A percentile compares a stretch with the other conserved stretches of the same genome.
Evolutionary conservation across 2,113 vertebrate species (phyloP).

Genomic region (Isichthys henryi): DNA sequence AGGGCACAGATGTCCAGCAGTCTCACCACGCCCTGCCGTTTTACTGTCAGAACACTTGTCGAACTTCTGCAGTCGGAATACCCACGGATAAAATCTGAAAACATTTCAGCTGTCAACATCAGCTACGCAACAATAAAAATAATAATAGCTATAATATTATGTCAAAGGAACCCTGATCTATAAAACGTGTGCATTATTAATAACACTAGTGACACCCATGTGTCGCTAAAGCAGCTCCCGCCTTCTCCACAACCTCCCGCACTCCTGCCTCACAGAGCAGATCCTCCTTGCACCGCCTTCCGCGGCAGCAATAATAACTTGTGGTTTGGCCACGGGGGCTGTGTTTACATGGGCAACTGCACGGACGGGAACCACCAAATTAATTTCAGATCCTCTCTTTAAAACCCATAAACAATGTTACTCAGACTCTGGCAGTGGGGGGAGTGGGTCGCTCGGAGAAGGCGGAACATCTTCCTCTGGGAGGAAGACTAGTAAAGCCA

Average conservation of each 20-base stretch:
- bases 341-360: constrained; percentile 55
- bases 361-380: constrained; percentile 56
- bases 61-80: background rate
- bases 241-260: background rate
- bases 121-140: background rate
- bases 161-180: background rate
- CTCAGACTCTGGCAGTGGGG: constrained; percentile 39
- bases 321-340: constrained; percentile 59
- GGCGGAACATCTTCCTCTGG: background rate
- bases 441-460: constrained; percentile 21
- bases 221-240: constrained; percentile 14
- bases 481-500: background rate
- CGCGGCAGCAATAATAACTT: constrained; percentile 62
- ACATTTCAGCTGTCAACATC: background rate
- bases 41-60: background rate
- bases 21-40: background rate
- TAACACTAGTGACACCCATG: background rate
- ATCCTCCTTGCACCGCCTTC: constrained; percentile 47
- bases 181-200: background rate
- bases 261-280: constrained; percentile 37
- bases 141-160: background rate
- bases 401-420: constrained; percentile 54
- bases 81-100: background rate
- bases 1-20: background rate
- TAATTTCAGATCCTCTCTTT: constrained; percentile 62